Evolutionary conservation across 1,140 invertebrate species (phyloP), one percentile per base, ranked within the genome.

Genomic region (Lordiphosa stackelbergi): DNA sequence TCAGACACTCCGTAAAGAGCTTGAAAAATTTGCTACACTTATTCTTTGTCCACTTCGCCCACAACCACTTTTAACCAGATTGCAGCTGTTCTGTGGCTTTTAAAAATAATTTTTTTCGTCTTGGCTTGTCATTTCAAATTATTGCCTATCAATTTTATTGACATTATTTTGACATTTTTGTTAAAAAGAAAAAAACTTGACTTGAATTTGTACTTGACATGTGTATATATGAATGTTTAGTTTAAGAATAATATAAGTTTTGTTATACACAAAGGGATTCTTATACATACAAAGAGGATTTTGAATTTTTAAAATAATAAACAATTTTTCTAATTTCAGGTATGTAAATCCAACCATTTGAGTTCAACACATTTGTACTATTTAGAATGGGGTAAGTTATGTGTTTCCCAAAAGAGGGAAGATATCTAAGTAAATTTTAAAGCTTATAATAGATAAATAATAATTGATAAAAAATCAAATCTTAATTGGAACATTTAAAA

Each of bases 101-200:
- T 31, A 31, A 31, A 31, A 28, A 56, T 13, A 53, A 46, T 60
- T 57, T 57, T 68, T 68, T 45, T 41, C 38, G 36, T 55, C 31
- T 59, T 46, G 48, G 55, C 57, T 40, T 38, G 58, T 78, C 73
- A 59, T 66, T 73, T 66, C 51, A 61, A 69, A 70, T 70, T 62
- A 58, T 74, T 53, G 52, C 43, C 54, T 42, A 79, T 72, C 57
- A 37, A 53, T 52, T 40, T 66, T 69, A 53, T 53, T 58, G 43
- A 57, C 48, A 34, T 54, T 74, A 51, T 73, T 69, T 63, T 46
- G 38, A 56, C 56, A 53, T 62, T 52, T 53, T 31, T 34, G 60
- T 36, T 28, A 12, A n/a, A 42, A 16, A 16, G n/a, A 16, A 16
- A 16, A 16, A 16, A 31, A 51, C 22, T 56, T 11, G 24, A 8